A percentile compares a stretch with the other conserved stretches of the same genome.
These are phyloP conservation scores for Cecidostiba fungosa DNA, from an alignment of 2,888 invertebrate species.

Conservation along the genomic window DNA sequence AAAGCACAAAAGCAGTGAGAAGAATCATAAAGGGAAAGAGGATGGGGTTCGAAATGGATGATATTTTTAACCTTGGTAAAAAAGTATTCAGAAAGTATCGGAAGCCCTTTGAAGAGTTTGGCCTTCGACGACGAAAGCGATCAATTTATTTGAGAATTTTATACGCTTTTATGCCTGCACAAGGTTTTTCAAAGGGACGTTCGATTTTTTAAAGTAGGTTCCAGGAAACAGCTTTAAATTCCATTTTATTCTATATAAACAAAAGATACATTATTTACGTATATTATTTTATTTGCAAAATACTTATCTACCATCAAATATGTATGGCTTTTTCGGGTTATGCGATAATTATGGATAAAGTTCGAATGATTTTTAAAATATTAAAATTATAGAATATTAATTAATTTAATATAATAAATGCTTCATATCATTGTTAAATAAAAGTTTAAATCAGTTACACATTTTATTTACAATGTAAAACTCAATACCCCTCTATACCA, in stretches of 20 bases:
- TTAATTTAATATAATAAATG: too few species aligned
- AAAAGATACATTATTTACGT: neutral
- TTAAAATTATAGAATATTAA: too few species aligned
- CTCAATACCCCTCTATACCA: neutral
- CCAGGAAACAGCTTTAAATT: constrained; percentile 11
- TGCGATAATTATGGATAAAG: too few species aligned
- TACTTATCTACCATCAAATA: too few species aligned
- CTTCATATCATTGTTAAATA: too few species aligned
- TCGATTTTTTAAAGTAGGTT: constrained; percentile 4
- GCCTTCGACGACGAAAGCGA: constrained; percentile 31
- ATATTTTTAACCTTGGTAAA: constrained; percentile 13
- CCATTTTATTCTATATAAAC: neutral
- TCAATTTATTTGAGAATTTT: constrained; percentile 51
- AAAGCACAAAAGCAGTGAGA: neutral
- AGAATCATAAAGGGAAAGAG: constrained; percentile 18
- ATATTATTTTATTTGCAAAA: too few species aligned
- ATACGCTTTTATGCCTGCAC: constrained; percentile 23
- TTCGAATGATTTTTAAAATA: too few species aligned
- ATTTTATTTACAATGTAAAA: neutral
- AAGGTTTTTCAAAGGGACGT: constrained; percentile 12
- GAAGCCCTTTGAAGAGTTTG: constrained; percentile 52
- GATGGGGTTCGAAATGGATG: constrained; percentile 17
- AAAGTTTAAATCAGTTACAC: neutral
- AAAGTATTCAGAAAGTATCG: constrained; percentile 31
- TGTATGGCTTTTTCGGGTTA: too few species aligned